phyloP scores from a whole-genome alignment of 92 coral and sea anemone genomes.

The Umimayanthus chanpuru region DNA sequence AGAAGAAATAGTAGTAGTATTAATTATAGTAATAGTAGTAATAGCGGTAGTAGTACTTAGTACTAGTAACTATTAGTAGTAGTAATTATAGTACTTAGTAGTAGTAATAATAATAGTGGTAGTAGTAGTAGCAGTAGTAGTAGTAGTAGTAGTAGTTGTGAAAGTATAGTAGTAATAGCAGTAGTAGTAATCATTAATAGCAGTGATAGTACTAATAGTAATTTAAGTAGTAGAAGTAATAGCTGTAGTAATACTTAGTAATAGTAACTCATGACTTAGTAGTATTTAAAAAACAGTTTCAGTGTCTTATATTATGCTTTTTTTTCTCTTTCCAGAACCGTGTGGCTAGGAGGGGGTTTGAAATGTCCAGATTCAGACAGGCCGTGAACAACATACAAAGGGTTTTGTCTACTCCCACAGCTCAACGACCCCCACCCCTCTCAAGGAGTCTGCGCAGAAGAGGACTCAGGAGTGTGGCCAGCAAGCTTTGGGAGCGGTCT shows the following conservation, averaged over 20 bases:
- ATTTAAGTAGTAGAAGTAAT: background rate
- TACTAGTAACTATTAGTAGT: no score
- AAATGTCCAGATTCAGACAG: slow-evolving; percentile 26
- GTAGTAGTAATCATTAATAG: no score
- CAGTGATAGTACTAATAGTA: background rate
- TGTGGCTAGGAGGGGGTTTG: background rate
- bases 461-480: background rate
- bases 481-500: background rate
- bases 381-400: slow-evolving; percentile 7
- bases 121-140: no score
- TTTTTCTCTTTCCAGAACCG: slow-evolving; percentile 28
- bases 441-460: background rate
- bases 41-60: no score
- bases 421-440: background rate
- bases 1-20: no score
- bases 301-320: background rate
- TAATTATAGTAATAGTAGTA: no score
- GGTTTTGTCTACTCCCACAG: background rate
- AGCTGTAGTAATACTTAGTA: background rate
- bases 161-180: no score
- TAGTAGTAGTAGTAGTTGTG: no score
- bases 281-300: no score
- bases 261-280: no score
- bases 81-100: no score
- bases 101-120: no score